Evolutionary conservation across 2,113 vertebrate genomes (phyloP), one percentile per base, ranked within the genome.

Genomic region (Lophura nycthemera): DNA sequence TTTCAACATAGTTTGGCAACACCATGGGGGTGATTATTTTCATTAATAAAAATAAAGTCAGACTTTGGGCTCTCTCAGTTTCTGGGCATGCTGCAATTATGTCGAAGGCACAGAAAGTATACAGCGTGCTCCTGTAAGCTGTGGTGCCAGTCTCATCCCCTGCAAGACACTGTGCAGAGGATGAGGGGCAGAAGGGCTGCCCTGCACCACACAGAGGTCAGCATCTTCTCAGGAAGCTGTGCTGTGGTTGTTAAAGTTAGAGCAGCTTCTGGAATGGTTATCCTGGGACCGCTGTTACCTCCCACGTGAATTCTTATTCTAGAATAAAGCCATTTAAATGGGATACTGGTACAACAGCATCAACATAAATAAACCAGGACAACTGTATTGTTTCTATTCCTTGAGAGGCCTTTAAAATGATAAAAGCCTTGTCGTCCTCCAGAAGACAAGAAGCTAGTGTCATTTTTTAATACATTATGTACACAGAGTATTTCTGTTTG

Each of bases 401-500:
- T 89, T 88, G 57, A 90, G 79, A 93, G 52, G 65, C 52, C 89
- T 93, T 94, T 81, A 90, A 92, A 95, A 74, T 91, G 38, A 88
- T 71, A 91, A 91, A 95, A 92, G 36, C 60, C 25, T 19, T 21
- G 79, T 92, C 80, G 76, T 83, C 75, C 38, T 91, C 67, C 43
- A 88, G 67, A 91, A 91, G 76, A 88, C 83, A 83, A 86, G 89
- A 64, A 86, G 75, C 52, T 78, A 30, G 79, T 90, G 82, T 86
- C 64, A 81, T 60, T 91, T 96, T 93, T 90, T 81, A 91, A 91
- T 89, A 67, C 52, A 74, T 86, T 95, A 92, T 54, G 52, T 81
- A 95, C 72, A 83, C 40, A 86, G 78, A 89, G 20, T 88, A 92
- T 83, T 92, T 80, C 82, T 95, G 82, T 92, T 92, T 95, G 88